Percentiles rank a stretch among this genome's conserved stretches.
Evolutionary conservation across 2,797 vertebrate genomes (phyloP).

Genomic region (Ispidina lecontei): DNA sequence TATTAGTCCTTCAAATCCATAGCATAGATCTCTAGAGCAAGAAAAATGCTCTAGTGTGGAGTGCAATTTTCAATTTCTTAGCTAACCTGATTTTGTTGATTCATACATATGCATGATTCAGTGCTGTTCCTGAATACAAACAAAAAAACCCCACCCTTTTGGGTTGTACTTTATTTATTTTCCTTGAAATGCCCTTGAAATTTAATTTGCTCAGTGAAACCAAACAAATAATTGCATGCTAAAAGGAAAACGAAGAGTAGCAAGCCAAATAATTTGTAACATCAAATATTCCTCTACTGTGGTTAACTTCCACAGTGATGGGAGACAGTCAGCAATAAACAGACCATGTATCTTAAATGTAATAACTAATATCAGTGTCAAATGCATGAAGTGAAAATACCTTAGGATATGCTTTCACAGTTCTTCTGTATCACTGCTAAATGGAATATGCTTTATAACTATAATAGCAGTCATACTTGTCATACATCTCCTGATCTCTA

Average conservation of each 20-base stretch:
- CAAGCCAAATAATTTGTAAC: slow-evolving; percentile 78
- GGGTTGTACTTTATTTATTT: slow-evolving; percentile 78
- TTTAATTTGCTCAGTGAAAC: slow-evolving; percentile 80
- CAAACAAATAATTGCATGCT: slow-evolving; percentile 84
- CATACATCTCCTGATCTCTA: slow-evolving; percentile 69
- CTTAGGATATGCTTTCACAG: slow-evolving; percentile 70
- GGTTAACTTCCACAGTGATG: slow-evolving; percentile 71
- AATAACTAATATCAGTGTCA: slow-evolving; percentile 77
- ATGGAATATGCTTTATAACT: slow-evolving; percentile 63
- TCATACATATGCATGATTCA: slow-evolving; percentile 85
- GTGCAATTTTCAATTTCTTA: slow-evolving; percentile 81
- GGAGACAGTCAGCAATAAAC: slow-evolving; percentile 71
- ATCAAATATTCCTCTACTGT: slow-evolving; percentile 75
- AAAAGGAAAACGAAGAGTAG: slow-evolving; percentile 74
- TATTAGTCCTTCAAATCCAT: slow-evolving; percentile 85
- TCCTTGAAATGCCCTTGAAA: slow-evolving; percentile 84
- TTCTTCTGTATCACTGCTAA: slow-evolving; percentile 68
- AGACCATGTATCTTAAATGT: slow-evolving; percentile 74
- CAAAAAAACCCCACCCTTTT: slow-evolving; percentile 38
- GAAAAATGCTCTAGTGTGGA: slow-evolving; percentile 79
- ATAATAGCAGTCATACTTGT: slow-evolving; percentile 71
- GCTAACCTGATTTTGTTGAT: slow-evolving; percentile 82
- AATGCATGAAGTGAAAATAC: slow-evolving; percentile 76
- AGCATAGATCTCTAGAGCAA: slow-evolving; percentile 82
- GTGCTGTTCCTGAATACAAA: slow-evolving; percentile 75